phyloP scores from a whole-genome alignment of 2,888 invertebrate species.

The Machimus rusticus region DNA sequence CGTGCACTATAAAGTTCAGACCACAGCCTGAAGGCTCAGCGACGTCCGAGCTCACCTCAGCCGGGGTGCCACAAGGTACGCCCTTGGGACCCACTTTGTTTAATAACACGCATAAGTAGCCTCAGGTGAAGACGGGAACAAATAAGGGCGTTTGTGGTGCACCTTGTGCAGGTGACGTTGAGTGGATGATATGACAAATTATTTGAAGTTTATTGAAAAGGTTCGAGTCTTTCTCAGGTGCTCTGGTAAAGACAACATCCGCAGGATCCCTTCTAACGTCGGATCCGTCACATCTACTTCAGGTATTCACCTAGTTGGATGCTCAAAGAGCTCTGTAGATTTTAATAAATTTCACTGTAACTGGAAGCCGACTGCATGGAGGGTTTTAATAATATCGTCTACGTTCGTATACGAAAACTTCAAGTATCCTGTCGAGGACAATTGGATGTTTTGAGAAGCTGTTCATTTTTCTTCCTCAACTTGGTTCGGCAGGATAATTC shows the following conservation, averaged over 20 bases:
- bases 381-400: background rate
- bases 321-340: background rate
- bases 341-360: background rate
- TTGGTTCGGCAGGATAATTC: background rate
- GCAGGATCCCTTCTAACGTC: background rate
- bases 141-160: background rate
- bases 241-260: background rate
- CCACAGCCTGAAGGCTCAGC: background rate
- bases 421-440: background rate
- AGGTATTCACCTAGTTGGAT: background rate
- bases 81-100: background rate
- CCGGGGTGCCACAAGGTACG: background rate
- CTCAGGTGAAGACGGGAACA: background rate
- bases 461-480: background rate
- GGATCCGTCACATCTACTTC: background rate
- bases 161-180: background rate
- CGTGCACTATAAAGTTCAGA: background rate
- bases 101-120: background rate
- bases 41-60: background rate
- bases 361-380: background rate
- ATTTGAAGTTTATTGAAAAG: background rate
- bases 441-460: slow-evolving; percentile 1
- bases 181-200: background rate
- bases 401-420: background rate
- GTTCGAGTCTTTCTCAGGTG: background rate